Conservation (phyloP, 2,888 invertebrate species). For the Plebejus anna region DNA sequence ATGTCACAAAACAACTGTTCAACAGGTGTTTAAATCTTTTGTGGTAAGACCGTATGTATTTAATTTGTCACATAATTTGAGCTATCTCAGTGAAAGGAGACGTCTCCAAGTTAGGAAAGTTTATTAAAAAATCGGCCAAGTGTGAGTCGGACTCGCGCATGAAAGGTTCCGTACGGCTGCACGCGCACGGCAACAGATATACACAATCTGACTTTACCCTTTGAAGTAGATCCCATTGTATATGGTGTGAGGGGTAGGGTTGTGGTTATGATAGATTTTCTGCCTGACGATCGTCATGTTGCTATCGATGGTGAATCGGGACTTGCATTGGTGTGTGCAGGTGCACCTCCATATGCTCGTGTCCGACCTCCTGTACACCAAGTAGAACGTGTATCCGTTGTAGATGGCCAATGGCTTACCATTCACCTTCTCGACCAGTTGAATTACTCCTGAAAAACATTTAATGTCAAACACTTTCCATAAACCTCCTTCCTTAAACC, state of each 20-base stretch:
- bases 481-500: too few species aligned
- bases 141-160: too few species aligned
- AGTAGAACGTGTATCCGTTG: conserved; percentile 12
- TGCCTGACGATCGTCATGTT: neutral
- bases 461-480: neutral
- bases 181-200: too few species aligned
- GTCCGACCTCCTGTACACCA: neutral
- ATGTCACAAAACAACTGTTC: too few species aligned
- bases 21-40: too few species aligned
- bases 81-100: too few species aligned
- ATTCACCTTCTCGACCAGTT: conserved; percentile 1
- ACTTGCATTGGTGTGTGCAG: conserved; percentile 6
- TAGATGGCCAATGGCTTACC: conserved; percentile 15
- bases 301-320: conserved; percentile 12
- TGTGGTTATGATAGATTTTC: conserved; percentile 7
- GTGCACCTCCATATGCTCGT: conserved; percentile 9
- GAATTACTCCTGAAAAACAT: neutral
- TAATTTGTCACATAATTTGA: too few species aligned
- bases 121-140: too few species aligned
- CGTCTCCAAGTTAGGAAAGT: too few species aligned
- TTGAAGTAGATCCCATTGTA: conserved; percentile 14
- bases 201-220: neutral
- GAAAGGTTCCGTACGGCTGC: too few species aligned
- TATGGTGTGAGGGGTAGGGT: neutral
- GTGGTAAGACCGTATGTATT: too few species aligned